Base-by-base conservation (phyloP, 2,113 vertebrate species). In the Glaucidium brasilianum region DNA sequence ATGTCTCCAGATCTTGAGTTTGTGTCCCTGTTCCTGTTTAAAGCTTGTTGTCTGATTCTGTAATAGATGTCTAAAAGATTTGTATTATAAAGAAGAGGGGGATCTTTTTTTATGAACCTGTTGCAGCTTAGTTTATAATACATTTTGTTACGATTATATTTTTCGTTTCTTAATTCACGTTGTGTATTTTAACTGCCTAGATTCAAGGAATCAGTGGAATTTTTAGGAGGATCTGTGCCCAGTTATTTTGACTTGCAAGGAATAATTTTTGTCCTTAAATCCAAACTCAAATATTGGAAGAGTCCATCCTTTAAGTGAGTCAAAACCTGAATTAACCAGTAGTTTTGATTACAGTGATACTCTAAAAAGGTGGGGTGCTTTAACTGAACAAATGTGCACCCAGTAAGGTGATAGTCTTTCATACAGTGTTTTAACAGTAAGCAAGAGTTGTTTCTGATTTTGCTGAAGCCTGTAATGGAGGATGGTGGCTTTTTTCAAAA, bases 321-420 rank as follows among this genome's bases (percentile, higher is more conserved):
- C 87, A 91, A 91, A 95, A 95, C 91, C 86, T 92, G 91, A 96
- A 92, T 79, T 95, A 89, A 89, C 92, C 73, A 74, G 92, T 92
- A 92, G 71, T 92, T 95, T 82, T 96, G 92, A 85, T 95, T 90
- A 76, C 80, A 95, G 77, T 62, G 80, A 88, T 82, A 81, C 77
- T 79, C 55, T 60, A 2, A 26, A 77, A 91, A 94, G 87, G 77
- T 95, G 89, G 81, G 78, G 72, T 93, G 56, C 55, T 92, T 49
- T 50, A 35, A 27, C 59, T 81, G 94, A 88, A 55, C 82, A 74
- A 59, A 64, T 50, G 81, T 85, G 58, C 69, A 68, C 53, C 55
- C 62, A 43, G 43, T 35, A 86, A 86, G 62, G 60, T 75, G 39
- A 88, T 66, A 58, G 16, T 53, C 32, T 84, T 87, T 69, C 50